Evolutionary conservation across 1,140 invertebrate genomes (phyloP), one percentile per base, ranked within the genome.

Genomic region (Apis cerana): DNA sequence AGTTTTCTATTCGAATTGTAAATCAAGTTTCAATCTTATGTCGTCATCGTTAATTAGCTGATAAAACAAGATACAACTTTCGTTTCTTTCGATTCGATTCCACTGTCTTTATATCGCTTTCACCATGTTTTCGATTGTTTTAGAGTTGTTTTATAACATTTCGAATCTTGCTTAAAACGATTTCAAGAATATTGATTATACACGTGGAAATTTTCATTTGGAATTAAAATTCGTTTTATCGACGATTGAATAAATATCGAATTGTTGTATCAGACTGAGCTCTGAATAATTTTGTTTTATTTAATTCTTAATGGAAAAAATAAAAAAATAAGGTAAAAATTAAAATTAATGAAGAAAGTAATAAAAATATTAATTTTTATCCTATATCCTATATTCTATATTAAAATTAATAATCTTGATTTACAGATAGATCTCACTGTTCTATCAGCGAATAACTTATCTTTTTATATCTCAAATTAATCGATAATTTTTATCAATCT

Each of bases 41-140:
- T 76, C 61, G 61, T 76, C 61, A 65, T 65, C 75, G 52, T 43
- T 77, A 67, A 77, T 77, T 56, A 77, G 9, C 21, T 21, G 52
- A 43, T 67, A 52, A 50, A 67, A 67, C 27, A 1, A 68, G 27
- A 43, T 77, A 48, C 19, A 48, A 13, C 11, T 61, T 33, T 21
- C 13, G 2, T 2, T 52, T 10, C 19, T 13, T 3, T 64, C 56
- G 9, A 7, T 33, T 50, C 48, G 50, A 65, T 65, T 33, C 13
- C 17, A 5, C 1, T 12, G 1, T 13, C 61, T 10, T 61, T n/a
- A 27, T 52, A 75, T 64, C 48, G 59, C 43, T 75, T 75, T 75
- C 23, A 27, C 50, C 43, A n/a, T 13, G 8, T 48, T 43, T 9
- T 23, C 43, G 0, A 0, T 19, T 12, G 7, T 68, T 68, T 43